These are phyloP conservation scores for Bergia sp. DNA, from an alignment of 92 coral and sea anemone genomes.

Conservation along the genomic window DNA sequence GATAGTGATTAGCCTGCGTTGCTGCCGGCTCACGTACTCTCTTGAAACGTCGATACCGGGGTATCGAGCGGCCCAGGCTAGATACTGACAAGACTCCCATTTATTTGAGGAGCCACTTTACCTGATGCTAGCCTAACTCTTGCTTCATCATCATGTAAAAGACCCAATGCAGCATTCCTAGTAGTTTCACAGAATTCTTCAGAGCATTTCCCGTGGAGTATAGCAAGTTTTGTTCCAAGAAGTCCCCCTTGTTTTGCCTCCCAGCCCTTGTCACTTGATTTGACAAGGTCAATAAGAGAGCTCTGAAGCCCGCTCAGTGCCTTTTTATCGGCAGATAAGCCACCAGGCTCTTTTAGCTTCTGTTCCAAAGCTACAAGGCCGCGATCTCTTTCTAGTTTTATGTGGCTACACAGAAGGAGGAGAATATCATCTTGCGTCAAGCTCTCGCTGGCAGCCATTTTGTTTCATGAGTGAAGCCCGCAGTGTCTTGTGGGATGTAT, in stretches of 20 bases:
- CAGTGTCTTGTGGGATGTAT: constrained; percentile 28
- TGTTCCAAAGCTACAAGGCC: constrained; percentile 78
- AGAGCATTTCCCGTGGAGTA: constrained; percentile 65
- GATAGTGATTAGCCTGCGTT: too few species aligned
- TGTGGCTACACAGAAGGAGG: constrained; percentile 76
- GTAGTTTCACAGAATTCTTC: constrained; percentile 68
- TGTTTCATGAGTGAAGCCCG: constrained; percentile 21
- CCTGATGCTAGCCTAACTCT: constrained; percentile 95
- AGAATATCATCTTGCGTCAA: constrained; percentile 58
- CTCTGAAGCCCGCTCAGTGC: constrained; percentile 59
- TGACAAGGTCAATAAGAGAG: constrained; percentile 63
- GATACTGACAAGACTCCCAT: too few species aligned
- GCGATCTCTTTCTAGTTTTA: constrained; percentile 88
- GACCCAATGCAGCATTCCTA: constrained; percentile 62
- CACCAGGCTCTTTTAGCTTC: constrained; percentile 58
- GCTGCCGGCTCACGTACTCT: too few species aligned
- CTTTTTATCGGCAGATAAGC: constrained; percentile 45
- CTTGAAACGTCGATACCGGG: too few species aligned
- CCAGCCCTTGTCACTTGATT: constrained; percentile 70
- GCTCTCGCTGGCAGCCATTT: constrained; percentile 55
- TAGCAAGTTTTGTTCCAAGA: constrained; percentile 74
- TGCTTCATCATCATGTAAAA: constrained; percentile 92
- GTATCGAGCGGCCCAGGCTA: too few species aligned
- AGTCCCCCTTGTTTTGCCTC: constrained; percentile 88
- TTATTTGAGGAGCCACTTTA: neutral